Conservation (phyloP, 1,140 invertebrate genomes). For the Campoletis sonorensis region DNA sequence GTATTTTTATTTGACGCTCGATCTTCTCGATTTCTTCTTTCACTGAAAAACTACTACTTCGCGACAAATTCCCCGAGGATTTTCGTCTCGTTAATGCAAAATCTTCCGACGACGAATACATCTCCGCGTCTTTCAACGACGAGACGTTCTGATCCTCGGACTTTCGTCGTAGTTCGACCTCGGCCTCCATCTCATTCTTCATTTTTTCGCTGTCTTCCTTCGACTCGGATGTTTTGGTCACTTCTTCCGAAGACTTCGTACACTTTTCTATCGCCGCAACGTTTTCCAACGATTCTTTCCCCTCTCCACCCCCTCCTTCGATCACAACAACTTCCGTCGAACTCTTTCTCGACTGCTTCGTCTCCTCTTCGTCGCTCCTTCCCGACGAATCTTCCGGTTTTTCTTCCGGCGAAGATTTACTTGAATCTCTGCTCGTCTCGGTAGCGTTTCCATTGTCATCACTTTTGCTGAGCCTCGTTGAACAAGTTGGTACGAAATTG, state of each 20-base stretch:
- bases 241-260: not conserved
- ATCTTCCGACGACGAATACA: conserved; percentile 6
- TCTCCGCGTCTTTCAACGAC: conserved; percentile 47
- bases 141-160: conserved; percentile 53
- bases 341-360: not conserved
- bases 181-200: conserved; percentile 12
- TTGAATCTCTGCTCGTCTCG: not conserved
- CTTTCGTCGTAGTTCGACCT: conserved; percentile 53
- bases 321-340: not conserved
- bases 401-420: not conserved
- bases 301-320: not conserved
- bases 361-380: not conserved
- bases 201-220: not conserved
- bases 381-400: not conserved
- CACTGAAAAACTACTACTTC: conserved; percentile 67
- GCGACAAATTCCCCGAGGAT: conserved; percentile 53
- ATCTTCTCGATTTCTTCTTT: conserved; percentile 73
- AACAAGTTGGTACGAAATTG: conserved; percentile 8
- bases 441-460: not conserved
- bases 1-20: conserved; percentile 67
- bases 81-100: conserved; percentile 31
- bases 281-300: not conserved
- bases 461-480: conserved; percentile 28
- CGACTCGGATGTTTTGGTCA: not conserved
- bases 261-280: not conserved